phyloP scores from a whole-genome alignment of 2,888 invertebrate genomes.

The Cinara cedri region DNA sequence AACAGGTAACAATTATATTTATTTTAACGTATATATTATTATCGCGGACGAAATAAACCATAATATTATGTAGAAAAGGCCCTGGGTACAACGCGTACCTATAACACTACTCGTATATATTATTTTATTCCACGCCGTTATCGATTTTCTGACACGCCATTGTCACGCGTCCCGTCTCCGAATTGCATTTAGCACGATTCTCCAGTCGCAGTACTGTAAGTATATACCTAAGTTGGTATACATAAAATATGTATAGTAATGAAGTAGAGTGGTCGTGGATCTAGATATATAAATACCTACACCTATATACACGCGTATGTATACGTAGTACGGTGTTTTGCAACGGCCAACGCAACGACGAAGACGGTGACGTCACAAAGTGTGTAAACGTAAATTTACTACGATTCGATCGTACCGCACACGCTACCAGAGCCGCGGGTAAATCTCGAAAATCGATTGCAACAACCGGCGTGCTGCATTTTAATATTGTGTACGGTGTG shows the following conservation, averaged over 20 bases:
- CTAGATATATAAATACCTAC: too few relatives aligned
- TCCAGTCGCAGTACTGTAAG: not conserved
- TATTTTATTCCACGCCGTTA: conserved; percentile 27
- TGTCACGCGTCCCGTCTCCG: conserved; percentile 39
- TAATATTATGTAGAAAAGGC: not conserved
- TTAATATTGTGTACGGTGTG: too few relatives aligned
- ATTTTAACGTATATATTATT: too few relatives aligned
- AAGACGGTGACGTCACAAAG: conserved; percentile 15
- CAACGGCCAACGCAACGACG: not conserved
- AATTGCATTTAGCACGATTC: conserved; percentile 53
- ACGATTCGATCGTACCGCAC: not conserved
- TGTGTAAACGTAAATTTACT: conserved; percentile 26
- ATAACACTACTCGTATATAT: too few relatives aligned
- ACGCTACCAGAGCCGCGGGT: too few relatives aligned
- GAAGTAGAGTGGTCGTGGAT: conserved; percentile 6
- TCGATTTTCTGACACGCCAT: conserved; percentile 42
- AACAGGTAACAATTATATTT: too few relatives aligned
- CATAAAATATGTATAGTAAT: not conserved
- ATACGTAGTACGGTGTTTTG: not conserved
- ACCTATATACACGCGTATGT: not conserved
- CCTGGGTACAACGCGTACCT: not conserved
- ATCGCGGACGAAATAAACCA: not conserved
- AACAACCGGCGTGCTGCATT: too few relatives aligned
- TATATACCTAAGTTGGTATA: too few relatives aligned
- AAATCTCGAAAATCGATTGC: too few relatives aligned